Percentiles rank a stretch among this genome's conserved stretches.
Conservation (phyloP, 1,140 invertebrate species). For the Eriosoma lanigerum region DNA sequence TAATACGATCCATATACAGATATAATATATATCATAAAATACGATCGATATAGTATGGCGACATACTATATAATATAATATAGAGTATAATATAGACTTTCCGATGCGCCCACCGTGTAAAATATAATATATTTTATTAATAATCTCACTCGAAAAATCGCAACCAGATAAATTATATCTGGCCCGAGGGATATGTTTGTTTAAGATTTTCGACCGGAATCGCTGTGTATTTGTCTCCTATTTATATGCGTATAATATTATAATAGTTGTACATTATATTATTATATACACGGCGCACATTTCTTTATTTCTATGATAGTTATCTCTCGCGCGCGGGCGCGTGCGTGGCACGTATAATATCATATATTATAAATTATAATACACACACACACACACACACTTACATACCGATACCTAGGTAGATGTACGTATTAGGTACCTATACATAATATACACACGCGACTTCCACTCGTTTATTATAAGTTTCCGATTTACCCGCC, state of each 20-base stretch:
- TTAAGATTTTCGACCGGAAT: conserved; percentile 37
- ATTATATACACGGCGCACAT: background rate
- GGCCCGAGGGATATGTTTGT: conserved; percentile 2
- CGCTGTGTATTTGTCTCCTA: background rate
- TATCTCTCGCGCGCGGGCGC: background rate
- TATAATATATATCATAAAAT: no score
- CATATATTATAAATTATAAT: no score
- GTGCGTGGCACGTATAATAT: background rate
- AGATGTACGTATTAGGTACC: no score
- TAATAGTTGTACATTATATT: background rate
- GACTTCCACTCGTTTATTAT: background rate
- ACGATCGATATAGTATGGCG: no score
- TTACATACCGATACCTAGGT: no score
- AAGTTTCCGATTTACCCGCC: conserved; percentile 27
- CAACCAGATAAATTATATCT: background rate
- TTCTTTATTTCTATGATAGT: conserved; percentile 7
- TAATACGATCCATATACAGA: no score
- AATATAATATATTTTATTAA: conserved; percentile 7
- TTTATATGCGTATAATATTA: background rate
- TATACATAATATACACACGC: background rate
- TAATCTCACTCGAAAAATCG: background rate
- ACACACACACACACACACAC: no score
- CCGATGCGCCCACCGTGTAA: background rate
- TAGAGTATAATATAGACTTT: no score
- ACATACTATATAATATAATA: no score